Evolutionary conservation across 2,797 vertebrate genomes (phyloP), one percentile per base, ranked within the genome.

Genomic region (Allobates femoralis): DNA sequence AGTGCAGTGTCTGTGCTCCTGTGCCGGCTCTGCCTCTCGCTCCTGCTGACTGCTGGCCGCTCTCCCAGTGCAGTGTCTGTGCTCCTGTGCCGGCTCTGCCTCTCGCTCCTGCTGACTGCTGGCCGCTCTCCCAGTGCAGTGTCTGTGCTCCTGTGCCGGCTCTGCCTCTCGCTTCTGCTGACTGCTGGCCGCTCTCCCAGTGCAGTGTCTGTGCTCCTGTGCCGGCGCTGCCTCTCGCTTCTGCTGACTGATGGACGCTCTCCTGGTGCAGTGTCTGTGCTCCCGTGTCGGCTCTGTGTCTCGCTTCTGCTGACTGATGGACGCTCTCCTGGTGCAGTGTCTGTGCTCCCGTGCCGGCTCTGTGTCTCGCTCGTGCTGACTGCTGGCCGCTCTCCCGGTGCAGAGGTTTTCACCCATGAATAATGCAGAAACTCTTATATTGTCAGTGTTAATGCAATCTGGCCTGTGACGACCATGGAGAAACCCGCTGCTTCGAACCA

Each of bases 401-500:
- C 32, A 16, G 30, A 7, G 21, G 62, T 56, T 55, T 56, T 19
- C 2, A 55, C 30, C 69, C 7, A 82, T 82, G 18, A 82, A 82
- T 82, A 82, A 82, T 82, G 64, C 66, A 82, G 50, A 56, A 32
- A 8, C 10, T 82, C 64, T 73, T 19, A 46, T n/a, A 19, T 21
- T 26, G 23, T 81, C 21, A 53, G 28, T 32, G 46, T 69, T 5
- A 82, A 71, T 71, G 64, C 26, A 12, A 69, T 34, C 64, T 69
- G 21, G 18, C 28, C 16, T 18, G 15, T 64, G 64, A 58, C 23
- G 79, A 51, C 19, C 58, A 23, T 34, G 18, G 37, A 34, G 32
- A 46, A 34, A 8, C 58, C 18, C n/a, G 56, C 56, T 30, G 37
- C 56, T 26, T 23, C 26, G 58, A 50, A 80, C 62, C 79, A 23